Evolutionary conservation across 2,797 vertebrate species (phyloP).

Genomic region (Epinephelus awoara): DNA sequence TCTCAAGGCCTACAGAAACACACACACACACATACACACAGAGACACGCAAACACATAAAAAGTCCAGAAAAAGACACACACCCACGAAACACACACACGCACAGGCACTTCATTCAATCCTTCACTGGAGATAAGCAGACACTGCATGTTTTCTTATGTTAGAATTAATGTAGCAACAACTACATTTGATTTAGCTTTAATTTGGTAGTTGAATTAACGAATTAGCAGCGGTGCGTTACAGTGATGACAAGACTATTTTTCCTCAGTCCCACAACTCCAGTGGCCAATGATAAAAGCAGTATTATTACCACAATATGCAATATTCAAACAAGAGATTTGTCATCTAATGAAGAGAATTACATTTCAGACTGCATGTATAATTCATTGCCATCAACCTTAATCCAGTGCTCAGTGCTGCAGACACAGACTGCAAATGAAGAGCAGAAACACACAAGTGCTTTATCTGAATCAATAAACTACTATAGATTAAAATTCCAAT

Average conservation of each 20-base stretch:
- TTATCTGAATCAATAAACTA: constrained; percentile 74
- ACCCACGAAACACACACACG: constrained; percentile 7
- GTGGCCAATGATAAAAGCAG: constrained; percentile 77
- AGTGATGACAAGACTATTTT: constrained; percentile 73
- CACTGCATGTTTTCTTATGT: constrained; percentile 58
- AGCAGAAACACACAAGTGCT: constrained; percentile 68
- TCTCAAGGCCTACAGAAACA: constrained; percentile 72
- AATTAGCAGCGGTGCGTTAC: constrained; percentile 75
- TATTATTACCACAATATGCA: constrained; percentile 83
- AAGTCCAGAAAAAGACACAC: constrained; percentile 40
- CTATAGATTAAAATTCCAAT: constrained; percentile 58
- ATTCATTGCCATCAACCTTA: constrained; percentile 81
- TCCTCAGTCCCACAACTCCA: constrained; percentile 61
- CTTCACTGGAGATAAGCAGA: constrained; percentile 56
- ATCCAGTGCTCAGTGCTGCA: constrained; percentile 71
- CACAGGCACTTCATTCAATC: constrained; percentile 44
- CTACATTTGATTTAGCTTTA: constrained; percentile 68
- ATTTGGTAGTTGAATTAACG: constrained; percentile 77
- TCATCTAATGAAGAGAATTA: constrained; percentile 86
- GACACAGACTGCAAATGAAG: constrained; percentile 75
- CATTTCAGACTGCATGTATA: constrained; percentile 82
- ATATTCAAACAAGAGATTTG: constrained; percentile 84
- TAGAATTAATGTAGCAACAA: constrained; percentile 71
- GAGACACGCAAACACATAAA: constrained; percentile 46
- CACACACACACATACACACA: constrained; percentile 26